Evolutionary conservation across 2,888 invertebrate species (phyloP), one percentile per base, ranked within the genome.

Genomic region (Anoncus sp.): DNA sequence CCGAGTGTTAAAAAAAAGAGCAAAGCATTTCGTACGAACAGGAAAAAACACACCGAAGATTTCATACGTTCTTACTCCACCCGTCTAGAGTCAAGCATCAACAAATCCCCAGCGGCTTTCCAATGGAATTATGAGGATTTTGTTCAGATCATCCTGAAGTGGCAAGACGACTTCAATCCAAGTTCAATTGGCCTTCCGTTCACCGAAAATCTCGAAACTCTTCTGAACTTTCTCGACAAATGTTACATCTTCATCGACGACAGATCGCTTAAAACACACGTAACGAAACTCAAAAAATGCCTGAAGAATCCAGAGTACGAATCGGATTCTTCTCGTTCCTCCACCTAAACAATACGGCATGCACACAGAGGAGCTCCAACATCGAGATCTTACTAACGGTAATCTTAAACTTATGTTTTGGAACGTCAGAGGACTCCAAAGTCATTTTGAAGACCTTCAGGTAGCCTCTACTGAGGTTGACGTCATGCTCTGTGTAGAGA

Each of bases 371-470:
- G 27, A 27, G n/a, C 31, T 35, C 12, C 63, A 63, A 31, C 62
- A 63, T 16, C 62, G 18, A 18, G 27, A 12, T 18, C 16, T 18
- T 6, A 18, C 2, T 12, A 31, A 47, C 12, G 14, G 47, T 2
- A 27, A 31, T 9, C 18, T 63, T n/a, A 63, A 63, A 47, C 9
- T 63, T 1, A 63, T 63, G 62, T 63, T 63, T 20, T 63, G 47
- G 63, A 63, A 63, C 31, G 31, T 63, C 7, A 63, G 31, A 35
- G 62, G 47, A 3, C 31, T 35, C 1, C 47, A 63, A 10, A 47
- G 18, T 12, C 47, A 49, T 3, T 63, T 47, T 12, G 47, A 63
- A 31, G 47, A 62, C 5, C 45, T 62, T 1, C 16, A 62, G 10
- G n/a, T 27, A 7, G 62, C 62, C 16, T 47, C 45, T 47, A 12